Conservation (phyloP, 2,888 invertebrate genomes). For the Magallana nippona region DNA sequence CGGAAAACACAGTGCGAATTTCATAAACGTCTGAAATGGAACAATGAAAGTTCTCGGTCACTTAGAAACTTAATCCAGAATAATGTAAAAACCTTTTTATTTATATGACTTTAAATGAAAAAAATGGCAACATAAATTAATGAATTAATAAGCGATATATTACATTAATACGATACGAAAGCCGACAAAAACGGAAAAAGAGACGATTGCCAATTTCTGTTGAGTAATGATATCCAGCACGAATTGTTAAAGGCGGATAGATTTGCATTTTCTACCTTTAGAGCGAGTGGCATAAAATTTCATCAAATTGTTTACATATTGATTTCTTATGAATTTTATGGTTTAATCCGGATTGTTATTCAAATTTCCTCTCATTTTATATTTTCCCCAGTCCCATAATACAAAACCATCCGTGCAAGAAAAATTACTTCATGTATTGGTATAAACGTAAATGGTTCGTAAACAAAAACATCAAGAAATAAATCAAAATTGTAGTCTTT, state of each 20-base stretch:
- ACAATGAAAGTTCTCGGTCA: background rate
- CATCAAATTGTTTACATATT: constrained; percentile 24
- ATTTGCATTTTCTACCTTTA: constrained; percentile 11
- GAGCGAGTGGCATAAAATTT: constrained; percentile 20
- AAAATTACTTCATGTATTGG: constrained; percentile 23
- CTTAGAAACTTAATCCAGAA: background rate
- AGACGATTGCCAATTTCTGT: constrained; percentile 23
- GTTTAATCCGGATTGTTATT: constrained; percentile 32
- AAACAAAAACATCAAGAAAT: constrained; percentile 15
- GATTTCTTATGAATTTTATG: constrained; percentile 33
- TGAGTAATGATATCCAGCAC: constrained; percentile 11
- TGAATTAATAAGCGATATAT: constrained; percentile 20
- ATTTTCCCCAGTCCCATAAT: constrained; percentile 19
- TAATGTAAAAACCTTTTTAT: background rate
- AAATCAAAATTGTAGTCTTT: constrained; percentile 17
- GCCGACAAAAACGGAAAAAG: background rate
- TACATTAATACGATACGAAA: constrained; percentile 26
- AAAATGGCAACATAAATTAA: constrained; percentile 30
- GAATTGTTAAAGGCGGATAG: background rate
- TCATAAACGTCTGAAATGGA: background rate
- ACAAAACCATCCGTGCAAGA: background rate
- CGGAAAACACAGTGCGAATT: constrained; percentile 26
- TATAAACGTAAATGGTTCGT: constrained; percentile 19
- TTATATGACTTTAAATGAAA: constrained; percentile 27
- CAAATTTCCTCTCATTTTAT: constrained; percentile 25